These are phyloP conservation scores for Irena cyanogastra DNA, from an alignment of 2,113 vertebrate species.

Conservation along the genomic window DNA sequence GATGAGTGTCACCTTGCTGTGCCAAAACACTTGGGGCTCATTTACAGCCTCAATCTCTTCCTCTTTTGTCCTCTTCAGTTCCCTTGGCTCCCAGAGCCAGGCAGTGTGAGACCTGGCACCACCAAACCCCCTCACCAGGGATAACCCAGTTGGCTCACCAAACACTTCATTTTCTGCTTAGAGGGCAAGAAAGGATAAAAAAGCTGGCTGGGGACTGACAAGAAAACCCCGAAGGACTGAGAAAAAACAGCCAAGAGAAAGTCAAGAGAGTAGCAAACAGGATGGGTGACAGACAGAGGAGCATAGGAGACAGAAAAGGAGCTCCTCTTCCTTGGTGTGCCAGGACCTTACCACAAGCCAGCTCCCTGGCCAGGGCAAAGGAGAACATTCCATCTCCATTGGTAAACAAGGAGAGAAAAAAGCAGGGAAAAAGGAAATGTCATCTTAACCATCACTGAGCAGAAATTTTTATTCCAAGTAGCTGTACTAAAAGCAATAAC, in stretches of 20 bases:
- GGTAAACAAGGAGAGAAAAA: background rate
- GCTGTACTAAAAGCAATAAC: slow-evolving; percentile 30
- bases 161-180: background rate
- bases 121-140: background rate
- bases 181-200: background rate
- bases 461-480: slow-evolving; percentile 20
- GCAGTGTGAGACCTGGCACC: background rate
- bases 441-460: background rate
- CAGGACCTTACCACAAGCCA: background rate
- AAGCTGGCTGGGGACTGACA: background rate
- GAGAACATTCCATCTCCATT: background rate
- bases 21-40: background rate
- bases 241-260: background rate
- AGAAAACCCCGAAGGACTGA: background rate
- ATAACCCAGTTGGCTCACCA: background rate
- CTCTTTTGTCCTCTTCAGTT: background rate
- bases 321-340: background rate
- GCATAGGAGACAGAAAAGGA: background rate
- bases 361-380: background rate
- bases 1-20: background rate
- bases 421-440: background rate
- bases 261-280: background rate
- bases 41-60: background rate
- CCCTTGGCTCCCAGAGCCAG: background rate
- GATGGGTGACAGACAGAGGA: background rate